Evolutionary conservation across 2,888 invertebrate species (phyloP), one percentile per base, ranked within the genome.

Genomic region (Trissoscelio sp.): DNA sequence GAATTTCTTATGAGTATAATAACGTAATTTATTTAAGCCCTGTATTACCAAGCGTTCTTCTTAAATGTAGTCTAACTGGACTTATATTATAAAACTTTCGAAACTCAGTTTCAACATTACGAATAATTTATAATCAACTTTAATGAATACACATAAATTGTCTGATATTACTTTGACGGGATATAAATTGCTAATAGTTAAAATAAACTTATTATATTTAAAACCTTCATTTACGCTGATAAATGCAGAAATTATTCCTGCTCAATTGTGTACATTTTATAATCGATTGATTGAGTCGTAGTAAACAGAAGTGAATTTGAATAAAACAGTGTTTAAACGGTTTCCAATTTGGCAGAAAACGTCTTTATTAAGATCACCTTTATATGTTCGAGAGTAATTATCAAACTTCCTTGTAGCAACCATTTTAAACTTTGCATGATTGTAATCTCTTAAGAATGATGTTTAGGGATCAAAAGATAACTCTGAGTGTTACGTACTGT

Each of bases 11-110:
- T 20, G 12, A 82, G 44, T 18, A 2, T 44, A 84, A 88, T 16
- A 91, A 91, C 5, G 92, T 93, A 20, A 92, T 94, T 72, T 94
- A 93, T 86, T 93, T 94, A 91, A 93, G 93, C 82, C 93, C 94
- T 85, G 1, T 31, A 31, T n/a, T n/a, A n/a, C n/a, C n/a, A n/a
- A n/a, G n/a, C n/a, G 94, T 55, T 12, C 2, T 14, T 12, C 22
- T 7, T 22, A 18, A 20, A 22, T 22, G 37, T 24, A 12, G 12
- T 24, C 7, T 22, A 12, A n/a, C 16, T 16, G 31, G 16, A 42
- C n/a, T 11, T 28, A n/a, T 16, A 18, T 62, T 44, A 46, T 42
- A 44, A 44, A 62, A 62, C 28, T 42, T 58, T 20, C 0, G 3
- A 31, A 37, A 11, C 18, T 20, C 37, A 55, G 1, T 55, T 48